Evolutionary conservation across 2,797 vertebrate species (phyloP).

Genomic region (Microctenopoma stevenorrisi): DNA sequence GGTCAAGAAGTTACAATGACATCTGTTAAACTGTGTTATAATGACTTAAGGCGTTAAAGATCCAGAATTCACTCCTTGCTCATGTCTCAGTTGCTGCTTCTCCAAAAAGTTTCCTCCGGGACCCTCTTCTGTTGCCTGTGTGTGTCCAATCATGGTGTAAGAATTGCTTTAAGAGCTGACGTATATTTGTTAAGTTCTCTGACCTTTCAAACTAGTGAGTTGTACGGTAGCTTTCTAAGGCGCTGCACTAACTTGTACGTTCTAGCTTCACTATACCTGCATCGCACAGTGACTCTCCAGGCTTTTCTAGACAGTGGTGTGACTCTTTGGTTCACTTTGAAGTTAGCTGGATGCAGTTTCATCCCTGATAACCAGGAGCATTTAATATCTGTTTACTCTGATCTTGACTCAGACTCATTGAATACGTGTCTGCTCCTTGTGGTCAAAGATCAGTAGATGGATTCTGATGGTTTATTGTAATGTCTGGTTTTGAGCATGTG

Average conservation of each 20-base stretch:
- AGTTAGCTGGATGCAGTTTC: conserved; percentile 6
- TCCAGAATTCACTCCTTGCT: conserved; percentile 11
- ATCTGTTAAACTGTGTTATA: conserved; percentile 8
- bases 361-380: conserved; percentile 4
- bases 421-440: neutral
- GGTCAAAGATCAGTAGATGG: conserved; percentile 13
- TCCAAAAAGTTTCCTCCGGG: conserved; percentile 9
- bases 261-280: conserved; percentile 10
- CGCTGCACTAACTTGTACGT: conserved; percentile 29
- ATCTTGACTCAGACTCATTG: conserved; percentile 2
- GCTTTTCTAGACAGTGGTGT: neutral
- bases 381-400: conserved; percentile 18
- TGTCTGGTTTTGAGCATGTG: conserved; percentile 44
- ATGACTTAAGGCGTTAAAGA: conserved; percentile 6
- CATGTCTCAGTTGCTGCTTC: conserved; percentile 25
- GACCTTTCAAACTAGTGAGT: conserved; percentile 26
- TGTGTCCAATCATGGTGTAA: conserved; percentile 26
- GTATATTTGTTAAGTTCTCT: conserved; percentile 14
- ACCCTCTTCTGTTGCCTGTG: conserved; percentile 49
- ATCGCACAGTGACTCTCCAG: conserved; percentile 7
- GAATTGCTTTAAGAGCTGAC: conserved; percentile 48
- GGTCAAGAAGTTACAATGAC: conserved; percentile 5
- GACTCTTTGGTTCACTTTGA: neutral
- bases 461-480: conserved; percentile 12
- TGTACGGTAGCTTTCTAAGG: conserved; percentile 11